Percentiles rank a stretch among this genome's conserved stretches.
Conservation (phyloP, 1,140 invertebrate genomes). For the Rhynchophorus ferrugineus region DNA sequence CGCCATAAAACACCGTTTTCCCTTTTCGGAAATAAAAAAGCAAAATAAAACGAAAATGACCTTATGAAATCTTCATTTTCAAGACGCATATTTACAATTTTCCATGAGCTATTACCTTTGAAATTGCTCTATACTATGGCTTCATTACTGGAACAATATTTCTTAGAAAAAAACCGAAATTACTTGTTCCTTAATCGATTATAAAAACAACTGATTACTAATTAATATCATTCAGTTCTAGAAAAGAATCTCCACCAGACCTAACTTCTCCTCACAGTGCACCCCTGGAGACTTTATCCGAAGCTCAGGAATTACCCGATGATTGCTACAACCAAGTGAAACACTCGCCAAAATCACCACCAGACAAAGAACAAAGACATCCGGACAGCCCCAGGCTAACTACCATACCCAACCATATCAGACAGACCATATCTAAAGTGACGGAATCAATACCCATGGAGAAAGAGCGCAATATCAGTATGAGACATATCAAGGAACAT, state of each 20-base stretch:
- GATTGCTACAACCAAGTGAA: constrained; percentile 4
- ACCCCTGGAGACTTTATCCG: constrained; percentile 18
- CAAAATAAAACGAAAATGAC: too few relatives aligned
- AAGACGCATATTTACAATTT: too few relatives aligned
- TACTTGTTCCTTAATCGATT: too few relatives aligned
- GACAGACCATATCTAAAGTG: constrained; percentile 22
- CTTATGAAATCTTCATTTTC: too few relatives aligned
- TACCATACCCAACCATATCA: constrained; percentile 21
- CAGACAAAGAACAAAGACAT: constrained; percentile 15
- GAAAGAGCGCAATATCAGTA: constrained; percentile 10
- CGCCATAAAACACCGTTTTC: too few relatives aligned
- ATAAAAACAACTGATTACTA: too few relatives aligned
- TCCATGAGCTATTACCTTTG: too few relatives aligned
- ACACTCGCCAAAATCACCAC: constrained; percentile 4
- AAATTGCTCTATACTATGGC: too few relatives aligned
- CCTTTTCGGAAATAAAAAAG: too few relatives aligned
- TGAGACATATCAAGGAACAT: constrained; percentile 15
- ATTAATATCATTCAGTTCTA: constrained; percentile 1
- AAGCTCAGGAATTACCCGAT: constrained; percentile 10
- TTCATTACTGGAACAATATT: too few relatives aligned
- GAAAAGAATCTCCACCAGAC: constrained; percentile 19
- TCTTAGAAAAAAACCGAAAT: too few relatives aligned
- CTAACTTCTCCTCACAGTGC: constrained; percentile 7
- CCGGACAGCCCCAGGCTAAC: constrained; percentile 10
- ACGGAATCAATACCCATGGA: constrained; percentile 4